These are phyloP conservation scores for Hycleus cichorii DNA, from an alignment of 1,140 invertebrate genomes.

Conservation along the genomic window DNA sequence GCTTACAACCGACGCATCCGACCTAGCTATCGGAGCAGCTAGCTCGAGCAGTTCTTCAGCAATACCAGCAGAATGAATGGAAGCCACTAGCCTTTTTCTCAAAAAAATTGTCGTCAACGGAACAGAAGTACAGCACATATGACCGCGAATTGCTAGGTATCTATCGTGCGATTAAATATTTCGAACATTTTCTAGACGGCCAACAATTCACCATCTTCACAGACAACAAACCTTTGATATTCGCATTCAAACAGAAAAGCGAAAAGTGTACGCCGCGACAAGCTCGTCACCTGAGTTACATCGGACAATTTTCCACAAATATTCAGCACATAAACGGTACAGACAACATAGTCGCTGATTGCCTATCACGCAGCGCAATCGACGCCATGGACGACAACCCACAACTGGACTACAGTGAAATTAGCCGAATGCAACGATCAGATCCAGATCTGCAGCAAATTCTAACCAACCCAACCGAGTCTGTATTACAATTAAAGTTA, in stretches of 20 bases:
- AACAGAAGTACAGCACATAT: too few relatives aligned
- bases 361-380: slow-evolving; percentile 23
- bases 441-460: neutral
- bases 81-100: too few relatives aligned
- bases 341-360: slow-evolving; percentile 35
- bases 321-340: slow-evolving; percentile 32
- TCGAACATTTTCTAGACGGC: slow-evolving; percentile 34
- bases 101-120: too few relatives aligned
- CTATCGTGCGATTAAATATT: slow-evolving; percentile 33
- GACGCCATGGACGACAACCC: neutral
- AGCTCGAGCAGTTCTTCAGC: too few relatives aligned
- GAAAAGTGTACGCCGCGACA: slow-evolving; percentile 35
- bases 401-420: neutral
- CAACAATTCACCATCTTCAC: slow-evolving; percentile 37
- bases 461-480: neutral
- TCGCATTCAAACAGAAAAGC: slow-evolving; percentile 30
- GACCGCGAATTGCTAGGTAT: too few relatives aligned
- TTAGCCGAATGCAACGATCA: neutral
- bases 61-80: slow-evolving; percentile 10
- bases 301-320: slow-evolving; percentile 39
- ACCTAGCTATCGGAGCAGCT: slow-evolving; percentile 25
- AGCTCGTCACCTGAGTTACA: slow-evolving; percentile 35
- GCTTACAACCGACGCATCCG: slow-evolving; percentile 28
- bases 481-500: neutral
- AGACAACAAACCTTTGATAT: slow-evolving; percentile 42